Conservation (phyloP, 2,797 vertebrate species). For the Macropus fuliginosus region DNA sequence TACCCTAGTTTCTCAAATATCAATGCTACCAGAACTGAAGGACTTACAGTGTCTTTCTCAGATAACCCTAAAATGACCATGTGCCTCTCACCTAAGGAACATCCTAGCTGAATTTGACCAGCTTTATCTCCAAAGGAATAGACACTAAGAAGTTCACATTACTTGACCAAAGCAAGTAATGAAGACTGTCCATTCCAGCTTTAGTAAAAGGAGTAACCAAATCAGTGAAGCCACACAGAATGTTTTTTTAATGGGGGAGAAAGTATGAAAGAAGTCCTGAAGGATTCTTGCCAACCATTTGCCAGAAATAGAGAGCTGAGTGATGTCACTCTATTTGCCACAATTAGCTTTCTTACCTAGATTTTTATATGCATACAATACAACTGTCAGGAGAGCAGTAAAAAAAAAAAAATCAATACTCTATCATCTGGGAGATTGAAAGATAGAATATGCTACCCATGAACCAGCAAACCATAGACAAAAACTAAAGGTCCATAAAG, state of each 20-base stretch:
- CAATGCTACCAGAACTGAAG: not conserved
- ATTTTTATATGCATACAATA: not conserved
- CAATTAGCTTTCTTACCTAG: slow-evolving; percentile 24
- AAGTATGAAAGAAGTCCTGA: not conserved
- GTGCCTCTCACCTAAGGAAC: not conserved
- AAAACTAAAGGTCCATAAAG: slow-evolving; percentile 24
- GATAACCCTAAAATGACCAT: not conserved
- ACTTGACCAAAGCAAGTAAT: not conserved
- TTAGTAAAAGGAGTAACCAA: not conserved
- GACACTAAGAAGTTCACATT: not conserved
- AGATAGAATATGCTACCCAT: not conserved
- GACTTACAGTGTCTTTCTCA: not conserved
- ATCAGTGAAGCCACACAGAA: slow-evolving; percentile 22
- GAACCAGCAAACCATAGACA: not conserved
- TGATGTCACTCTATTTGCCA: not conserved
- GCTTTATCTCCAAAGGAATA: not conserved
- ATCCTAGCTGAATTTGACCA: not conserved
- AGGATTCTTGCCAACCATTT: not conserved
- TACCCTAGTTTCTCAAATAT: not conserved
- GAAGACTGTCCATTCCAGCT: not conserved
- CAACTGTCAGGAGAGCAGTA: not conserved
- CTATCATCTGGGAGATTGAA: not conserved
- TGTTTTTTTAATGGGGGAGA: not conserved
- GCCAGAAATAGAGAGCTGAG: not conserved
- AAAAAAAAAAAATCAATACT: not conserved